Evolutionary conservation across 2,113 vertebrate genomes (phyloP).

Genomic region (Cephalopterus ornatus): DNA sequence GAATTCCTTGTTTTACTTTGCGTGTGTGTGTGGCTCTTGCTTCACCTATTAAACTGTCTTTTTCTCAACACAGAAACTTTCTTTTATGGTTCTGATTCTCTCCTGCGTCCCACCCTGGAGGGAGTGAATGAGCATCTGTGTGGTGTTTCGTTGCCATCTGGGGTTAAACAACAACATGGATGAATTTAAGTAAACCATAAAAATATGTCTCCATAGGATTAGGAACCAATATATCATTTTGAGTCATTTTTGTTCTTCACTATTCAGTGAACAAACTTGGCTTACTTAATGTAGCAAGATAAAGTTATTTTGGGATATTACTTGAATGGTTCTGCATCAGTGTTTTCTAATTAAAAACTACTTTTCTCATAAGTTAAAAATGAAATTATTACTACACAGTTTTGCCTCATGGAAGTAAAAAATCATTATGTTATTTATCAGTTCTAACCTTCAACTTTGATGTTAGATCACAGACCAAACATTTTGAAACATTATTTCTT

Average conservation of each 20-base stretch:
- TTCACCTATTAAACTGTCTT: not conserved
- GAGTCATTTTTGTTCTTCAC: not conserved
- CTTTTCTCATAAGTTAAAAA: not conserved
- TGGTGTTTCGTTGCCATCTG: not conserved
- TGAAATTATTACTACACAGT: not conserved
- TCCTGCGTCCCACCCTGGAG: not conserved
- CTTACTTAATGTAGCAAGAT: constrained; percentile 1
- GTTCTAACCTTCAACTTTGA: not conserved
- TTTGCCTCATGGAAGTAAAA: not conserved
- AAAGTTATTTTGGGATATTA: not conserved
- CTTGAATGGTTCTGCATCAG: not conserved
- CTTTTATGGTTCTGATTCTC: not conserved
- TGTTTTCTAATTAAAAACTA: constrained; percentile 2
- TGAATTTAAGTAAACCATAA: not conserved
- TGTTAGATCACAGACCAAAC: not conserved
- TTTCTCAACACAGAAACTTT: not conserved
- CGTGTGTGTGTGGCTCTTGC: not conserved
- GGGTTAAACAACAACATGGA: not conserved
- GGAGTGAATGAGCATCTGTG: not conserved
- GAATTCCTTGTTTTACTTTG: not conserved
- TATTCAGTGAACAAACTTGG: not conserved
- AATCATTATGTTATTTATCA: not conserved
- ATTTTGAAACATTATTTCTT: not conserved
- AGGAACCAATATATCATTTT: not conserved
- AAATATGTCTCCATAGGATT: not conserved